Conservation (phyloP, 37 sponge, comb jelly and placozoan species). For the Ephydatia muelleri region DNA sequence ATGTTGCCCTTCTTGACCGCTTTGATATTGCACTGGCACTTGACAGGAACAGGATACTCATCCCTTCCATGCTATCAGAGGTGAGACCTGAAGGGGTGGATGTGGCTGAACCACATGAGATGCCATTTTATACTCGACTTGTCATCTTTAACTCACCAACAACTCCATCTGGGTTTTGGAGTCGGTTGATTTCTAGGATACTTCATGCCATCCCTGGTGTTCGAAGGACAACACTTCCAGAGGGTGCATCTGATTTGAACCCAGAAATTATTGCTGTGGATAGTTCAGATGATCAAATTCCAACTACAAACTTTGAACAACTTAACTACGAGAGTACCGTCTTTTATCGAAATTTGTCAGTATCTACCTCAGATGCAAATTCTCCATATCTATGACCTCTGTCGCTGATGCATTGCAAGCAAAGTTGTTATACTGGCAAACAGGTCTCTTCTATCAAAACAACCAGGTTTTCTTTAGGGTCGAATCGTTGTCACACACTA, state of each 20-base stretch:
- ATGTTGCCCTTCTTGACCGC: slow-evolving; percentile 75
- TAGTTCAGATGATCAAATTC: no score
- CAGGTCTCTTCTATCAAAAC: slow-evolving; percentile 57
- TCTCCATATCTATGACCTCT: neutral
- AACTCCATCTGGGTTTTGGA: slow-evolving; percentile 90
- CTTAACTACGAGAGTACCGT: no score
- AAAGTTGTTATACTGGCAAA: slow-evolving; percentile 66
- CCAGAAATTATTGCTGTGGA: neutral
- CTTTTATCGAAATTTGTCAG: no score
- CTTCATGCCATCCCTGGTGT: slow-evolving; percentile 59
- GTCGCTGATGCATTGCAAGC: slow-evolving; percentile 2
- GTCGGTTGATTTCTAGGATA: slow-evolving; percentile 79
- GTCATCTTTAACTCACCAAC: slow-evolving; percentile 42
- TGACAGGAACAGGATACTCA: slow-evolving; percentile 75
- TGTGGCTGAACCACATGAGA: neutral
- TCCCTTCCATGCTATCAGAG: slow-evolving; percentile 85
- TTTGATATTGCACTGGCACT: slow-evolving; percentile 93
- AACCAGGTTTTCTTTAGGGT: slow-evolving; percentile 44
- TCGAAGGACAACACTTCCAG: neutral
- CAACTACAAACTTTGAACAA: no score
- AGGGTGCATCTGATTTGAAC: neutral
- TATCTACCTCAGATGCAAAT: no score
- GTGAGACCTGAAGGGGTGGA: slow-evolving; percentile 42
- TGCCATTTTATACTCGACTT: slow-evolving; percentile 40
- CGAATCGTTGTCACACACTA: slow-evolving; percentile 51